Evolutionary conservation across 2,797 vertebrate genomes (phyloP), one percentile per base, ranked within the genome.

Genomic region (Tangara arthus): DNA sequence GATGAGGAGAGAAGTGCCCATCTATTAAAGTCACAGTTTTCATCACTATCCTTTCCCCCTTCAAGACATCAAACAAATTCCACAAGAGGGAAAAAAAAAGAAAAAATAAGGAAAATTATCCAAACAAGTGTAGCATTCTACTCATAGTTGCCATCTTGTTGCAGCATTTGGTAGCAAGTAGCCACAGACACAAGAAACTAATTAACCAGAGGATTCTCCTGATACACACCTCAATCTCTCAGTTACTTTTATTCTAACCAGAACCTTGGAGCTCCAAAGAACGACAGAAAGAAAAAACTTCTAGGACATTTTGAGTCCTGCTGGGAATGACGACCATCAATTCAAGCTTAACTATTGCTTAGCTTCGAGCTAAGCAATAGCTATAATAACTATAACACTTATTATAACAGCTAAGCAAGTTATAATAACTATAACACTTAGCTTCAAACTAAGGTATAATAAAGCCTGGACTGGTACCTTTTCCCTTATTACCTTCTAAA

Each of bases 31-130:
- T 44, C 42, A 78, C 3, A 6, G 17, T 61, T 94, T 57, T 37
- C 19, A 72, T 26, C 35, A 24, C 46, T 35, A 34, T 12, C 28
- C 13, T 22, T 79, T 44, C 2, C 4, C 6, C 4, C 11, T 60
- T 46, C 26, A 44, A 78, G 41, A 23, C 35, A 22, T 13, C 15
- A n/a, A 53, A 11, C 17, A 82, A 85, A 56, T 30, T 37, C 34
- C 22, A 30, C 22, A 16, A 3, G 2, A 9, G 5, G 5, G 4
- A 15, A 18, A 46, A 27, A 46, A 27, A 5, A 16, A 53, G 4
- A 6, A 15, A 18, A 41, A 27, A 5, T 12, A 53, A 12, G 18
- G 39, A 14, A 2, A 42, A 26, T 0, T 0, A 44, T 34, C 11
- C 34, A 41, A 53, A 32, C 14, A 60, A 59, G 13, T 15, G 28